Conservation (phyloP, 35 echinoderm and acorn worm genomes). For the Hemicentrotus pulcherrimus region DNA sequence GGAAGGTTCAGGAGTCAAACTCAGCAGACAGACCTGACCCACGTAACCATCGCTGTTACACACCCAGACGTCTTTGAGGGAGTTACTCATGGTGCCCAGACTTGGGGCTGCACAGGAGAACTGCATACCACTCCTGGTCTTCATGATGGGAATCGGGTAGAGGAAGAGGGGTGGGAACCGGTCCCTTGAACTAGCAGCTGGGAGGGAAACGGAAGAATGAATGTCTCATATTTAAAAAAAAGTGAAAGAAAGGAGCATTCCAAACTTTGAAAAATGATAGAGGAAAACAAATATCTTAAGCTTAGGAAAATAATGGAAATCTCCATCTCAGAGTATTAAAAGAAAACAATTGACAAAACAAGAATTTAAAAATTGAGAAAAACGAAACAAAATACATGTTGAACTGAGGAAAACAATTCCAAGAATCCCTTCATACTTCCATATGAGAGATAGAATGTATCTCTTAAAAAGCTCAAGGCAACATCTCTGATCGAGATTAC, state of each 20-base stretch:
- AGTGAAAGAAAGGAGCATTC: neutral
- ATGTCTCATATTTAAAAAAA: no score
- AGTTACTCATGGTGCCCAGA: constrained; percentile 83
- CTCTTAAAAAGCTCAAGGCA: neutral
- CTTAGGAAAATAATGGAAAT: no score
- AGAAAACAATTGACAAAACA: no score
- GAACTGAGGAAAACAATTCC: no score
- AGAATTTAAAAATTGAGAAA: no score
- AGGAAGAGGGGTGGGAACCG: constrained; percentile 93
- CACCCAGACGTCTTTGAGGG: constrained; percentile 89
- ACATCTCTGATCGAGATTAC: neutral
- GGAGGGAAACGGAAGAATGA: neutral
- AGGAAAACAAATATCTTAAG: no score
- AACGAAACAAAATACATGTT: no score
- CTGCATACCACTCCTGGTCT: constrained; percentile 99
- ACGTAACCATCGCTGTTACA: constrained; percentile 99
- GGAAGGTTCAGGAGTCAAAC: constrained; percentile 87
- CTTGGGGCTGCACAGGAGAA: constrained; percentile 91
- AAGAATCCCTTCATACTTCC: no score
- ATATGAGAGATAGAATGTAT: neutral
- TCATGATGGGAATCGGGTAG: constrained; percentile 96
- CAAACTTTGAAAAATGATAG: neutral
- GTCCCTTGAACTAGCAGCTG: constrained; percentile 88
- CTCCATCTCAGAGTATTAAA: no score
- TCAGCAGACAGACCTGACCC: constrained; percentile 94